Evolutionary conservation across 2,113 vertebrate species (phyloP).

Genomic region (Tympanuchus pallidicinctus): DNA sequence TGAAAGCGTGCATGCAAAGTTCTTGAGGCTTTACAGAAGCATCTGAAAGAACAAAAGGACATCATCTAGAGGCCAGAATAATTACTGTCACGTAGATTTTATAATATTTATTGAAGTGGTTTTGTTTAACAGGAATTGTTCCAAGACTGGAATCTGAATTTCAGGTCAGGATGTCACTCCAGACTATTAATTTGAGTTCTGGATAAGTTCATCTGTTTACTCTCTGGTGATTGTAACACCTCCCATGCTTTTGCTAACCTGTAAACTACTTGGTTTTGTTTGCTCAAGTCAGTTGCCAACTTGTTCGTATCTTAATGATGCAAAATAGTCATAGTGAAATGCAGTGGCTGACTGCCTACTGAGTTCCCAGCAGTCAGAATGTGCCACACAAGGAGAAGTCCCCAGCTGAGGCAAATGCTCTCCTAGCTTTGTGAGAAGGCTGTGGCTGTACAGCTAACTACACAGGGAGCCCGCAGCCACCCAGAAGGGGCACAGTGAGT

Average conservation of each 20-base stretch:
- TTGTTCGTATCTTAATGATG: not conserved
- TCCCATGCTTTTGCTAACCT: not conserved
- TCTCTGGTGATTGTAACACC: not conserved
- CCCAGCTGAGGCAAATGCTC: not conserved
- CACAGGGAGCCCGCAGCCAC: not conserved
- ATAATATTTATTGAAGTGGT: constrained; percentile 20
- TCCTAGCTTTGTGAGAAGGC: not conserved
- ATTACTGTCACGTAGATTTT: not conserved
- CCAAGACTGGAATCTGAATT: not conserved
- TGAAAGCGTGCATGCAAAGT: not conserved
- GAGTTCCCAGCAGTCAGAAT: not conserved
- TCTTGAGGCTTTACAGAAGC: constrained; percentile 10
- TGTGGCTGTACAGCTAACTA: not conserved
- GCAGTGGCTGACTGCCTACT: not conserved
- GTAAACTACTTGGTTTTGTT: not conserved
- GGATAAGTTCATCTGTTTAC: not conserved
- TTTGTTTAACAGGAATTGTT: not conserved
- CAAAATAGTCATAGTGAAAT: not conserved
- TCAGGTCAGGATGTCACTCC: not conserved
- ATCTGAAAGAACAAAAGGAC: not conserved
- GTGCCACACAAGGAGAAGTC: not conserved
- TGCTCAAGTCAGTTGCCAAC: not conserved
- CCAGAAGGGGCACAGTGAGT: not conserved
- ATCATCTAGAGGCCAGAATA: not conserved
- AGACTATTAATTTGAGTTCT: not conserved